Evolutionary conservation across 2,888 invertebrate genomes (phyloP), one percentile per base, ranked within the genome.

Genomic region (Dicycla oo): DNA sequence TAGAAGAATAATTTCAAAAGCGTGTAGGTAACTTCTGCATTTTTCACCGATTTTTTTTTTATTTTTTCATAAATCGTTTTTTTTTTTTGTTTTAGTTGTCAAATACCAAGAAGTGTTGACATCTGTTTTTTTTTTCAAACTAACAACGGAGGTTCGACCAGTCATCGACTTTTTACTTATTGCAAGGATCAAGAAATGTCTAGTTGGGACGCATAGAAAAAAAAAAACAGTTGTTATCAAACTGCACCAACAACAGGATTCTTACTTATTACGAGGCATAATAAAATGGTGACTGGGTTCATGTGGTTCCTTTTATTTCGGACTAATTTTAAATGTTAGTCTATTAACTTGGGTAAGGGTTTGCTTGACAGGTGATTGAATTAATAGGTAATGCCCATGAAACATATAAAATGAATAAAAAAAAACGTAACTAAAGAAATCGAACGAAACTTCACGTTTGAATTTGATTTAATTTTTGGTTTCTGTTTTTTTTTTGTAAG

Each of bases 281-380:
- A 18, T 18, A 10, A 60, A 30, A 20, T 10, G 1, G 11, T 51
- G 15, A 40, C 62, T 58, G 63, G 30, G 30, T 51, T 51, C 51
- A 8, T 43, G 5, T 5, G 0, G 11, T 58, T n/a, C 18, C n/a
- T 5, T 34, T 38, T 18, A 47, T 54, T 54, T 54, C 10, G 43
- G 1, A 8, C 2, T 73, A 73, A 63, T 30, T 34, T 66, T 49
- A 40, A 66, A 77, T 62, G 10, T 43, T 60, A 34, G n/a, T 47
- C 58, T 47, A 8, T 47, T 18, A 38, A 30, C 30, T 40, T 62
- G 38, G 30, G 47, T 65, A 43, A 40, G n/a, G 60, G 5, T 30
- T 53, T 63, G 60, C 26, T 54, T 79, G 67, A 11, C 34, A 47
- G 15, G 7, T 69, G 58, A n/a, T 51, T 79, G 56, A 56, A 60